Evolutionary conservation across 2,888 invertebrate species (phyloP), one percentile per base, ranked within the genome.

Genomic region (Nomada fabriciana): DNA sequence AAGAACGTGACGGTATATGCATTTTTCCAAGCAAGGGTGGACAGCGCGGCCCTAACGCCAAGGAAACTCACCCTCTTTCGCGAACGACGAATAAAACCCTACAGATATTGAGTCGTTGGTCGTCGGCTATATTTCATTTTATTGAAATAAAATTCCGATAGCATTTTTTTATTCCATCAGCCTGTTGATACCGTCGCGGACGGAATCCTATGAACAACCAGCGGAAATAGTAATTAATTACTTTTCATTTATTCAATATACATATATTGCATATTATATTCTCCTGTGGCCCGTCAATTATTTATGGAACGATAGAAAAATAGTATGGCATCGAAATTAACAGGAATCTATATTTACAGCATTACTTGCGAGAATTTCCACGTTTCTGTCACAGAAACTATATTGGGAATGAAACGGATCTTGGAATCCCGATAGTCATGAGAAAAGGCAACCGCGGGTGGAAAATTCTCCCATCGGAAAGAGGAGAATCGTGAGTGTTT

Each of bases 1-100:
- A 68, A 74, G 78, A 70, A 73, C 76, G 72, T 50, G 53, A 65
- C 57, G 76, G 76, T 75, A 83, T 80, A 85, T 86, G 83, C 77
- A 74, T 83, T 79, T 77, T 63, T 72, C 13, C n/a, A 70, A 29
- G n/a, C 55, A 63, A 70, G 75, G 59, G 42, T 73, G 84, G 84
- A 67, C 80, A 80, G 42, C 53, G 64, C 29, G 60, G 29, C 61
- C 73, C 59, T 61, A 73, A 61, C 63, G 23, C 20, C 67, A 61
- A 72, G 29, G 65, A 25, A 50, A 36, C 63, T 43, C 55, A 43
- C 63, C 42, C 60, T 36, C 42, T n/a, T 11, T 13, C 47, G 43
- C 47, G 29, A 23, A 55, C 60, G 29, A 50, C 2, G 20, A 67
- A 64, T 60, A 50, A 57, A 80, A 68, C 64, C 73, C 50, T 69